Percentiles rank a stretch among this genome's conserved stretches.
These are phyloP conservation scores for Agapetus fuscipes DNA, from an alignment of 2,888 invertebrate genomes.

Conservation along the genomic window DNA sequence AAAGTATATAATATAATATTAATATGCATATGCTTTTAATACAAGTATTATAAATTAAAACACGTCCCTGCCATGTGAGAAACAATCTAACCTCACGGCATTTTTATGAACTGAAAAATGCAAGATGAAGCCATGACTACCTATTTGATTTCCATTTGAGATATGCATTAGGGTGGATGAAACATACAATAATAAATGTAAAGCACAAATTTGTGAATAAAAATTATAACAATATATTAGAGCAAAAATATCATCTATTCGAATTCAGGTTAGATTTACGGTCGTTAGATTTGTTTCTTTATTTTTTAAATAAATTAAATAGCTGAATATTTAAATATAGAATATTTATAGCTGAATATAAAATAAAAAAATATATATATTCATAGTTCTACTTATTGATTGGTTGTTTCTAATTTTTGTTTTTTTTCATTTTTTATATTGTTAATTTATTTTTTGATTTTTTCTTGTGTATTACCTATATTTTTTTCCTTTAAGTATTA, in stretches of 20 bases:
- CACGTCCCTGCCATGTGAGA: background rate
- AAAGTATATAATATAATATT: background rate
- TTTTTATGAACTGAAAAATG: constrained; percentile 3
- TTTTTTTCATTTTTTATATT: too few species aligned
- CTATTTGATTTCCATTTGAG: constrained; percentile 12
- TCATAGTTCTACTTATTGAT: too few species aligned
- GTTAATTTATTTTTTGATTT: too few species aligned
- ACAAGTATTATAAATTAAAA: background rate
- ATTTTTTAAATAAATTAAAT: too few species aligned
- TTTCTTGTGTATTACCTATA: too few species aligned
- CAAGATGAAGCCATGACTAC: constrained; percentile 8
- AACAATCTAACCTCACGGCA: too few species aligned
- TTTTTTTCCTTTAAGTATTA: too few species aligned
- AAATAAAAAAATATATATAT: too few species aligned
- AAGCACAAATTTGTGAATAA: background rate
- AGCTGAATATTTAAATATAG: too few species aligned
- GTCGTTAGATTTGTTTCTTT: too few species aligned
- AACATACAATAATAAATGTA: background rate
- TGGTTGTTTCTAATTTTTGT: too few species aligned
- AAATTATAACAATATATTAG: background rate
- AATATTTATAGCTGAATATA: too few species aligned
- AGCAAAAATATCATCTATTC: background rate
- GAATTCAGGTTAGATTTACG: background rate
- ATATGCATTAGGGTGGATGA: constrained; percentile 2
- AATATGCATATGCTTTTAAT: background rate